Base-by-base conservation (phyloP, 2,797 vertebrate species). In the Harpagifer antarcticus region DNA sequence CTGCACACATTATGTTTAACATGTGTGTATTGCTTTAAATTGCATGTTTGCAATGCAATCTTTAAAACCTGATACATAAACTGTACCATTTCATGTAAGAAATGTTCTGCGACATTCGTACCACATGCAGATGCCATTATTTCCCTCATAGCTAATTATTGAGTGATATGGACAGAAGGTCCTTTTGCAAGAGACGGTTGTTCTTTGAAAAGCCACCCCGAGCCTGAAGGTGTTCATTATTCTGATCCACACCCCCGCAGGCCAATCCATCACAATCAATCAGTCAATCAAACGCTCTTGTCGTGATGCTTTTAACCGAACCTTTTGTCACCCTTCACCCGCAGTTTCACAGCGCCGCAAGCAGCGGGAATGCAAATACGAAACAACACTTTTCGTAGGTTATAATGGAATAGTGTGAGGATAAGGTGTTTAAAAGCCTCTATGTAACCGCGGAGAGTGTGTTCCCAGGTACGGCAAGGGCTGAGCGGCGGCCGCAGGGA, bases 261-360 rank as follows among this genome's bases (percentile, higher is more conserved):
- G 72, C 82, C 85, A 81, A 74, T 82, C 86, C 87, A 80, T 89
- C 89, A 79, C 82, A 77, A 90, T 89, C 89, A 87, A 86, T 92
- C 91, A 90, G 90, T 92, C 91, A 90, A 88, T 92, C 91, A 91
- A 76, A 85, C 0, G 73, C 73, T 78, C 86, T 83, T 79, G 86
- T 74, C 42, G 0, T 69, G 71, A 77, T 77, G 89, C 89, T 91
- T 91, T 91, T 90, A 88, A 89, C 79, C 16, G 44, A 77, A 79
- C 66, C 69, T 80, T 88, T 90, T 81, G 79, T 87, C 88, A 87
- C 80, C 80, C 82, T 85, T 88, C 86, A 78, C 72, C 86, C 10
- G 7, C 76, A n/a, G 85, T 70, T 72, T 79, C 82, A 48, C 74
- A 55, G 69, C n/a, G 14, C 60, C 13, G 52, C 0, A 57, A 82